Evolutionary conservation across 2,888 invertebrate genomes (phyloP), one percentile per base, ranked within the genome.

Genomic region (Volucella inflata): DNA sequence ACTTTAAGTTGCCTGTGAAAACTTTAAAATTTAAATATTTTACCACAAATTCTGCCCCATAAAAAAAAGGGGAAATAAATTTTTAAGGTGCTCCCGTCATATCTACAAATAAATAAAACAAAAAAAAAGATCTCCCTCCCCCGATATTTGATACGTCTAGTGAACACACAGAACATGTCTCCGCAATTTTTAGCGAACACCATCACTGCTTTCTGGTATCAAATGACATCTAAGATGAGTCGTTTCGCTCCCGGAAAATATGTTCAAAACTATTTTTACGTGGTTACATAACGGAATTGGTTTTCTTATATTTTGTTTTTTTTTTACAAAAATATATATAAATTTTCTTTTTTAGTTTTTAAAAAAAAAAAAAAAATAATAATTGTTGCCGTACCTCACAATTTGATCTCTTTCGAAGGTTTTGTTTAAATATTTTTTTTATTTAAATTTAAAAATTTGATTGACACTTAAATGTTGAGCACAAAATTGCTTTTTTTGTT

Each of bases 211-310:
- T 46, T 14, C 30, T 51, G 59, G 72, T 79, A 83, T 83, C 83
- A 46, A 74, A 83, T 83, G 74, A 74, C 83, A 83, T 68, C 21
- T 46, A 16, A 46, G 51, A 42, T 14, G 30, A 30, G 30, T 6
- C 6, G 30, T 21, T 74, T 59, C 36, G 62, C 65, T 55, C 64
- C 74, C 78, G 78, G 78, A 78, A 50, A 67, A 68, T 50, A 59
- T 42, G n/a, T 9, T 14, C 55, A 12, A 10, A 67, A 83, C 78
- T 83, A 79, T 83, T 83, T 79, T 68, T 70, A 70, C 74, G 42
- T 68, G 57, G 46, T 83, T 83, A 79, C 83, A 79, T 83, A 83
- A 83, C 16, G 17, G 38, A 60, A 12, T 48, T 12, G 4, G 42
- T 46, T 16, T 51, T 40, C 51, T 14, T 14, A 62, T 42, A 40